These are phyloP conservation scores for Hipparchia semele DNA, from an alignment of 2,888 invertebrate species.

Conservation along the genomic window DNA sequence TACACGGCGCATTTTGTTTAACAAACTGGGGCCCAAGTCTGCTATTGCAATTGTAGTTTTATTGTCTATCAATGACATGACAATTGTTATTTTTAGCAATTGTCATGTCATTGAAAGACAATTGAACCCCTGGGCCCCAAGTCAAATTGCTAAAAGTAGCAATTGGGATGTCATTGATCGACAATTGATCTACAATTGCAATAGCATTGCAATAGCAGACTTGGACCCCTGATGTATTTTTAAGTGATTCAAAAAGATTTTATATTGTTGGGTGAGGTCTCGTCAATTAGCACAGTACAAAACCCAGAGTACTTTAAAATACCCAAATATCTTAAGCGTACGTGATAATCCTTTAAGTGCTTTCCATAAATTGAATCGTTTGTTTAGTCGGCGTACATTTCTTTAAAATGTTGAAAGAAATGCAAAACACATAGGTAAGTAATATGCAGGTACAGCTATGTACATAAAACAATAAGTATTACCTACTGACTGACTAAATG, in stretches of 20 bases:
- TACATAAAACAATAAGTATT: no score
- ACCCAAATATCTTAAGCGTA: constrained; percentile 49
- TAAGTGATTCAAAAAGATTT: constrained; percentile 62
- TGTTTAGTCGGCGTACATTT: constrained; percentile 48
- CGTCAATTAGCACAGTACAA: constrained; percentile 62
- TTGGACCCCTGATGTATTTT: constrained; percentile 75
- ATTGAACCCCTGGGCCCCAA: no score
- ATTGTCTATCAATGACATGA: no score
- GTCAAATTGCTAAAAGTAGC: no score
- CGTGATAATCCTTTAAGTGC: constrained; percentile 57
- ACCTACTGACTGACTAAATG: no score
- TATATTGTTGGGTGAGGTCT: constrained; percentile 50
- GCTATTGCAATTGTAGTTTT: no score
- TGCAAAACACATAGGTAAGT: background rate
- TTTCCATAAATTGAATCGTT: constrained; percentile 53
- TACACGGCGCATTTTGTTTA: constrained; percentile 55
- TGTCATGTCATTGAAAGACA: no score
- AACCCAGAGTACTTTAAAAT: constrained; percentile 43
- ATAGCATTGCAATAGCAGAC: no score
- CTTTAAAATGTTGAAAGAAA: constrained; percentile 1
- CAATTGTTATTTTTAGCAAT: no score
- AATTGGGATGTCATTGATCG: no score
- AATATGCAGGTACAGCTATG: background rate
- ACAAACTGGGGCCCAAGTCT: no score
- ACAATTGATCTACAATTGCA: no score